Evolutionary conservation across 2,113 vertebrate species (phyloP), one percentile per base, ranked within the genome.

Genomic region (Dasyprocta punctata): DNA sequence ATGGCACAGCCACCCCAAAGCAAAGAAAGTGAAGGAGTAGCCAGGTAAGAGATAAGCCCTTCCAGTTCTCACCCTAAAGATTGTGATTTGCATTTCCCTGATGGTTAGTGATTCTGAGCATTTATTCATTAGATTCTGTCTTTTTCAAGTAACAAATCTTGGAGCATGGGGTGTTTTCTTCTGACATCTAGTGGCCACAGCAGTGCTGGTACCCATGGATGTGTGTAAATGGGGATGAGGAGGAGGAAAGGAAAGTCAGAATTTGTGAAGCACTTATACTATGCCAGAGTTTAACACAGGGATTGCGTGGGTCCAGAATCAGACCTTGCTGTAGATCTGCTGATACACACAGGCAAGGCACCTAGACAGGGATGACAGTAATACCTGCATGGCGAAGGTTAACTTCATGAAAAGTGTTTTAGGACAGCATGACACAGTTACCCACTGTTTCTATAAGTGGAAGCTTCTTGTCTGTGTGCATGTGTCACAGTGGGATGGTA

Each of bases 131-230:
- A 92, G 61, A 38, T 30, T 26, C 33, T 86, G 12, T 41, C 14
- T 77, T 47, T 85, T 26, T 93, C 33, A 16, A 16, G 1, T 12
- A 47, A 67, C 36, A 71, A 52, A 58, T 5, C 54, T 86, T 16
- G 30, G 63, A 82, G 52, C 7, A 6, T 75, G 1, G 7, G 44
- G 49, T 75, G 60, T 82, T 84, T 84, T 94, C 44, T 61, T 90
- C 91, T 94, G 91, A 90, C 88, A 89, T 65, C 91, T 94, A 80
- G 83, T 69, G 71, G 87, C 78, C 89, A 83, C 1, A 0, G 54
- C 28, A 8, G 28, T 14, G 75, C n/a, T 52, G 26, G n/a, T 49
- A 56, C 30, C 0, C 5, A 0, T 38, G 54, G 17, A 3, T 5
- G 47, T 19, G 8, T 38, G 28, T 58, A n/a, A 26, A 26, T 0